Base-by-base conservation (phyloP, 2,888 invertebrate species). In the Alviniconcha strummeri region DNA sequence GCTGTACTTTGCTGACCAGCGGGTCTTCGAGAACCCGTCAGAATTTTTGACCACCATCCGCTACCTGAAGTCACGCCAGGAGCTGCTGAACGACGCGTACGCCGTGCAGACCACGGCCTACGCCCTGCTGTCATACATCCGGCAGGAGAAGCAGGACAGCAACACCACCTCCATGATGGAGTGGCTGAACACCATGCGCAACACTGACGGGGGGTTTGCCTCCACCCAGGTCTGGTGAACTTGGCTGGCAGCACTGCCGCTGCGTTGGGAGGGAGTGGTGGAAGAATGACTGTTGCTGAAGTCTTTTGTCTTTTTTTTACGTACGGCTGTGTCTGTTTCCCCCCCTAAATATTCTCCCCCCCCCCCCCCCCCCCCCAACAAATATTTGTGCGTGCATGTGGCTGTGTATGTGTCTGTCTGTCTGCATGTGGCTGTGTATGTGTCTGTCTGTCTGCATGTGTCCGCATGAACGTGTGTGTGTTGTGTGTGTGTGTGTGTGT, bases 91-190 rank as follows among this genome's bases (percentile, higher is more conserved):
- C 93, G 99, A 99, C 94, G 96, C 97, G 0, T 96, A 97, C 92
- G 98, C 98, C 93, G 96, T 98, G 77, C 98, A 98, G 91, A 96
- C 98, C 0, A 99, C 98, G 0, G 97, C 98, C 0, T 98, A 98
- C 93, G 98, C 97, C 0, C 94, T 99, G 80, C 94, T 99, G 89
- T 96, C 97, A 0, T 97, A 98, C 92, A 90, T 92, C 81, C 90
- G 90, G 76, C 77, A 82, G 77, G 5, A 19, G 5, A 57, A 69
- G 13, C 77, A 75, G 52, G 82, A 82, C 36, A 64, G 6, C 79
- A 84, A 79, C 78, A 81, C 67, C 13, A 89, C 88, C 83, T 90
- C 92, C 56, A 91, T 92, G 89, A 93, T 93, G 92, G 88, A 87
- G 80, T 93, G 93, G 93, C 87, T 93, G 6, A 91, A 92, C 85